Base-by-base conservation (phyloP, 2,888 invertebrate species). In the Noctua comes region DNA sequence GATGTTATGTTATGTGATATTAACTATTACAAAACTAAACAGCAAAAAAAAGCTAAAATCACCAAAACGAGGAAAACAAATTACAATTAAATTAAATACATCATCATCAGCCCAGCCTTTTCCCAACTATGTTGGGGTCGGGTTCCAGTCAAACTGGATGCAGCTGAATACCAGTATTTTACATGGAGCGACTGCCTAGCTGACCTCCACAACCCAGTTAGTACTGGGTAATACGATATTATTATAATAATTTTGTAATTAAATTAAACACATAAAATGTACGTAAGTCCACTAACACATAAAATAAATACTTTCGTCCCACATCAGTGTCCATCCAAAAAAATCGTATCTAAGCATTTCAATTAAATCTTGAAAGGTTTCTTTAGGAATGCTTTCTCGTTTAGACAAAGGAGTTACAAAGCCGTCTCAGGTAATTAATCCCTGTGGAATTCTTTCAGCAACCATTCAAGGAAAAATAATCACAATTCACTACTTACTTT, bases 341-440 rank as follows among this genome's bases (percentile, higher is more conserved):
- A 93, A 92, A 92, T 91, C 86, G 88, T 90, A 91, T 91, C 91
- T 89, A 91, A 92, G 91, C 93, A 91, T 92, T 94, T 93, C 93
- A 94, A 95, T 95, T 94, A 94, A 94, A 93, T 92, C 92, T 91
- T 92, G 90, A 91, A 92, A 92, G 93, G 92, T 91, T 93, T 92
- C 92, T 90, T 89, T 86, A 91, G 92, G 91, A 93, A 94, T 94
- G 91, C 90, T 89, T 64, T 88, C 90, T 89, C 91, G 90, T 88
- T 91, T 91, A 94, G 91, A 95, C 92, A 95, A 94, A 94, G 91
- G 92, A 93, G 92, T 91, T 92, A 92, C 94, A 92, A 93, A 94
- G 93, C 90, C 91, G 89, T 91, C 92, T 93, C 93, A 94, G 94
- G 94, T 94, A 94, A 95, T 95, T 95, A 95, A 94, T 94, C 95